These are phyloP conservation scores for Miniopterus natalensis DNA, from an alignment of 2,113 vertebrate genomes.

Conservation along the genomic window DNA sequence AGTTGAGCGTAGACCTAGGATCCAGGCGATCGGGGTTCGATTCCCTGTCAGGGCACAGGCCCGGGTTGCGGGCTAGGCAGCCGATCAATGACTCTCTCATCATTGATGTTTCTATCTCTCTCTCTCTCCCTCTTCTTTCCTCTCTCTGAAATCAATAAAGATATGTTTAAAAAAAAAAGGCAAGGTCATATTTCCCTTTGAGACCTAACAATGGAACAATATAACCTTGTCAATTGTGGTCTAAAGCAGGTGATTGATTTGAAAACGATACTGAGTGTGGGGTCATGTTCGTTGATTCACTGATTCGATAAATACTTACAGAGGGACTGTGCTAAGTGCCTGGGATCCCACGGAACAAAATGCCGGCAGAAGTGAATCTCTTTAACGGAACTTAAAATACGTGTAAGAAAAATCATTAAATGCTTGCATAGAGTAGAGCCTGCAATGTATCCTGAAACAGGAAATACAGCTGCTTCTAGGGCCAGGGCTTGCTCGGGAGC, in stretches of 20 bases:
- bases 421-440: background rate
- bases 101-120: no score
- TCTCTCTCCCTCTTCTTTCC: no score
- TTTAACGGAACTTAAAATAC: background rate
- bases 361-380: background rate
- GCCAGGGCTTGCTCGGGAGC: no score
- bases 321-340: background rate
- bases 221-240: background rate
- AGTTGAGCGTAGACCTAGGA: no score
- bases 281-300: background rate
- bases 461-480: background rate
- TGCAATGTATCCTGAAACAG: background rate
- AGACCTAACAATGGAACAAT: background rate
- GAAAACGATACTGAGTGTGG: background rate
- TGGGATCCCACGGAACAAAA: background rate
- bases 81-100: no score
- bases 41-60: no score
- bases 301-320: background rate
- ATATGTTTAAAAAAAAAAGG: no score
- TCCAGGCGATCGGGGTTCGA: no score
- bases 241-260: background rate
- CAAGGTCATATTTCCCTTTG: constrained; percentile 34
- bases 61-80: no score
- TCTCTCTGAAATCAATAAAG: no score
- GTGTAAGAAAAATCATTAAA: background rate